Conservation (phyloP, 2,113 vertebrate genomes). For the Lasiurus cinereus region DNA sequence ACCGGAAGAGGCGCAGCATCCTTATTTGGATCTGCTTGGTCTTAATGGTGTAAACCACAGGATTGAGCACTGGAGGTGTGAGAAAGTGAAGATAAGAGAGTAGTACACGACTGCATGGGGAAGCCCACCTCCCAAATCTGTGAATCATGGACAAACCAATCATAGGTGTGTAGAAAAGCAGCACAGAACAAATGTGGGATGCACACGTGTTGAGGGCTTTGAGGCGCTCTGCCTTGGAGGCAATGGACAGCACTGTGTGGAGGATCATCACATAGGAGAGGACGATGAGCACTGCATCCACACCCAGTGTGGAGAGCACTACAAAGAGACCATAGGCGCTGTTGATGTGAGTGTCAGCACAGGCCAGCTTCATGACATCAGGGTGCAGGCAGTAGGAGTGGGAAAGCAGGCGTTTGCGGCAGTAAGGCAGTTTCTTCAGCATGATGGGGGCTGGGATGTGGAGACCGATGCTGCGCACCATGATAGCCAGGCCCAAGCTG, state of each 20-base stretch:
- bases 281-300: conserved; percentile 69
- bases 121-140: conserved; percentile 13
- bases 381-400: conserved; percentile 71
- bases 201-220: conserved; percentile 78
- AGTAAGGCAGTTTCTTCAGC: conserved; percentile 69
- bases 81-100: conserved; percentile 72
- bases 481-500: background rate
- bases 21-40: conserved; percentile 53
- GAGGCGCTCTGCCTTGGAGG: conserved; percentile 50
- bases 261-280: conserved; percentile 68
- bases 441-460: conserved; percentile 50
- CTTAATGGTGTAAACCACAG: conserved; percentile 63
- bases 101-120: background rate
- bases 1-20: background rate
- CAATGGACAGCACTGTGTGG: conserved; percentile 62
- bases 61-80: conserved; percentile 67
- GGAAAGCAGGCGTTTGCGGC: background rate
- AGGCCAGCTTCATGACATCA: conserved; percentile 73
- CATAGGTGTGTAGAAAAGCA: conserved; percentile 62
- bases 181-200: conserved; percentile 65
- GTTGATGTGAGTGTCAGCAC: background rate
- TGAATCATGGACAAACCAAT: conserved; percentile 71
- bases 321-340: conserved; percentile 68
- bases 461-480: conserved; percentile 8
- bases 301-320: conserved; percentile 55